Percentiles rank a stretch among this genome's conserved stretches.
phyloP scores from a whole-genome alignment of 2,888 invertebrate species.

The Alsophila aescularia region DNA sequence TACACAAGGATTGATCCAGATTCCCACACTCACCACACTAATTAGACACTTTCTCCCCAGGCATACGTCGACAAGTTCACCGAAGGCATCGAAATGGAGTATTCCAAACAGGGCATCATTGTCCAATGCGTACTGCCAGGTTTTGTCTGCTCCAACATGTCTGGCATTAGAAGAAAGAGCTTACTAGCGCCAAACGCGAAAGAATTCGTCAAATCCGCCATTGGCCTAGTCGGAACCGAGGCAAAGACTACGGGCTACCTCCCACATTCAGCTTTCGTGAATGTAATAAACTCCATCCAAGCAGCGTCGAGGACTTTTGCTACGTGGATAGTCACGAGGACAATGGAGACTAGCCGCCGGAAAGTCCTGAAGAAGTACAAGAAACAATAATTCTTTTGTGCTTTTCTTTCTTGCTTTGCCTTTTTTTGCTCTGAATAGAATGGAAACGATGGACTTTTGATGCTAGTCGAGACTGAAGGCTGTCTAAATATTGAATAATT shows the following conservation, averaged over 20 bases:
- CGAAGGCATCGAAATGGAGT: conserved; percentile 90
- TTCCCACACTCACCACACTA: not conserved
- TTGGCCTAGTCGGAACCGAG: conserved; percentile 88
- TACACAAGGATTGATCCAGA: not conserved
- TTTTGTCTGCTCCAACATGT: conserved; percentile 96
- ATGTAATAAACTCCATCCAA: conserved; percentile 73
- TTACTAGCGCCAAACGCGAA: conserved; percentile 91
- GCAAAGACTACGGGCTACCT: conserved; percentile 90
- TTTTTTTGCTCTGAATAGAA: conserved; percentile 16
- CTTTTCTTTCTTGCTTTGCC: conserved; percentile 25
- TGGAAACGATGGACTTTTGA: not conserved
- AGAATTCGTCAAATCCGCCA: conserved; percentile 88
- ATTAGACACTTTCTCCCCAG: conserved; percentile 56
- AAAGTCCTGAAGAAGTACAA: conserved; percentile 84
- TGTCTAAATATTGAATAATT: too few relatives aligned
- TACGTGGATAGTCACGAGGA: conserved; percentile 86
- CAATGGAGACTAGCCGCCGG: conserved; percentile 87
- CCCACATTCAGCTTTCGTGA: conserved; percentile 86
- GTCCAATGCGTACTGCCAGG: conserved; percentile 94
- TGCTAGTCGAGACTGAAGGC: too few relatives aligned
- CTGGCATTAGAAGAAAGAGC: conserved; percentile 89
- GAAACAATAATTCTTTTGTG: conserved; percentile 60
- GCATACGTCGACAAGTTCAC: conserved; percentile 93
- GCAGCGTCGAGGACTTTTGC: conserved; percentile 81
- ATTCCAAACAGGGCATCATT: conserved; percentile 88